Base-by-base conservation (phyloP, 2,797 vertebrate genomes). In the Lates japonicus region DNA sequence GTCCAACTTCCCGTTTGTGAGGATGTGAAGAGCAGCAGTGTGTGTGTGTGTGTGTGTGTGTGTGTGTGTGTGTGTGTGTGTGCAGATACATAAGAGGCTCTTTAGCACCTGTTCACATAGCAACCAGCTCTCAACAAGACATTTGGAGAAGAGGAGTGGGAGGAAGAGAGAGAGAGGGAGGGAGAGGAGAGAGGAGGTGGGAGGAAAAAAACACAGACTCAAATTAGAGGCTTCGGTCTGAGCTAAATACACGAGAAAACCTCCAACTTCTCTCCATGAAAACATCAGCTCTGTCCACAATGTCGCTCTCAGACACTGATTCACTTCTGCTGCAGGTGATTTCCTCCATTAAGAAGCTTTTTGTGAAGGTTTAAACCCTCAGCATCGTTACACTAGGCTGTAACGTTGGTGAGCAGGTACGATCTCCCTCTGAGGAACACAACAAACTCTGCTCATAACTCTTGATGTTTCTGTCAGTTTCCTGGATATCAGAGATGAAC, bases 91-190 rank as follows among this genome's bases (percentile, higher is more conserved):
- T 74, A 73, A 88, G 80, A 83, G 79, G 69, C 84, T 83, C 82
- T 93, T 74, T 63, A 88, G 86, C 87, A 90, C 75, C 89, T 84
- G 94, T 95, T 95, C 89, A 90, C 93, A 95, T 95, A 90, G 93
- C 92, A 95, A 95, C 94, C 87, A 71, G 84, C 68, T 75, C 90
- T 86, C 82, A 60, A 66, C 54, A 29, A 82, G 74, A 85, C 77
- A 74, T 81, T 20, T 57, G 72, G 59, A 79, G 75, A 69, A 29
- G 82, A 70, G 37, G 82, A 81, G 81, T 67, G 74, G 70, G 85
- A 74, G 76, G 84, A 31, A 58, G 58, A 41, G 64, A 46, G 85
- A 35, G 57, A 33, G 70, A 37, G 22, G 3, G 46, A 48, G 17
- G 17, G 37, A 19, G 35, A 4, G 20, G 2, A 10, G 9, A 41